Conservation (phyloP, 2,797 vertebrate species). For the Tapera naevia region DNA sequence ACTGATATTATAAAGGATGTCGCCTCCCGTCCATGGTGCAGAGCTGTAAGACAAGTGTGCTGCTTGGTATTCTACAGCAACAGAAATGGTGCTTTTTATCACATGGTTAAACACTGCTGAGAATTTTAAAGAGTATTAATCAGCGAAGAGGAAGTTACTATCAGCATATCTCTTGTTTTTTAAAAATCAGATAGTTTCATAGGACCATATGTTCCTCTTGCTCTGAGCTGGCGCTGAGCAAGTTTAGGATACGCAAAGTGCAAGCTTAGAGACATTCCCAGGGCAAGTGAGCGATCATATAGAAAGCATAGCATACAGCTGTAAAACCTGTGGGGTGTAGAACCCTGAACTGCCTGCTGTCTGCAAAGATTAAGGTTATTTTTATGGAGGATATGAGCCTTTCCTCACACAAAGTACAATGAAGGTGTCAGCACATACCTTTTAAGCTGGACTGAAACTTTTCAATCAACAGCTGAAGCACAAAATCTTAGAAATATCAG, state of each 20-base stretch:
- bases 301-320: not conserved
- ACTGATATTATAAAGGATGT: not conserved
- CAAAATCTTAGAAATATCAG: slow-evolving; percentile 39
- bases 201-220: not conserved
- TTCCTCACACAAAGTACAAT: not conserved
- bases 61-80: not conserved
- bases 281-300: not conserved
- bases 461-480: slow-evolving; percentile 22
- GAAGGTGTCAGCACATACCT: not conserved
- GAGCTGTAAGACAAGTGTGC: not conserved
- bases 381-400: not conserved
- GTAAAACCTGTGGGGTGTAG: not conserved
- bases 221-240: not conserved
- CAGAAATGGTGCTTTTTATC: not conserved
- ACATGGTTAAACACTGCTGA: not conserved
- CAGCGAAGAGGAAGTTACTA: slow-evolving; percentile 24
- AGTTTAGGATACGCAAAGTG: not conserved
- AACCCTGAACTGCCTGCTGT: not conserved
- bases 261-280: not conserved
- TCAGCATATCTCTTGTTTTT: not conserved
- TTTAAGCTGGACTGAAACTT: slow-evolving; percentile 14
- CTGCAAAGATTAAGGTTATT: not conserved
- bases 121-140: slow-evolving; percentile 1
- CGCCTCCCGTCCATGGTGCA: rapidly evolving
- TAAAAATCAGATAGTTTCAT: not conserved